Percentiles rank a stretch among this genome's conserved stretches.
phyloP scores from a whole-genome alignment of 1,140 invertebrate species.

The Hyles euphorbiae region DNA sequence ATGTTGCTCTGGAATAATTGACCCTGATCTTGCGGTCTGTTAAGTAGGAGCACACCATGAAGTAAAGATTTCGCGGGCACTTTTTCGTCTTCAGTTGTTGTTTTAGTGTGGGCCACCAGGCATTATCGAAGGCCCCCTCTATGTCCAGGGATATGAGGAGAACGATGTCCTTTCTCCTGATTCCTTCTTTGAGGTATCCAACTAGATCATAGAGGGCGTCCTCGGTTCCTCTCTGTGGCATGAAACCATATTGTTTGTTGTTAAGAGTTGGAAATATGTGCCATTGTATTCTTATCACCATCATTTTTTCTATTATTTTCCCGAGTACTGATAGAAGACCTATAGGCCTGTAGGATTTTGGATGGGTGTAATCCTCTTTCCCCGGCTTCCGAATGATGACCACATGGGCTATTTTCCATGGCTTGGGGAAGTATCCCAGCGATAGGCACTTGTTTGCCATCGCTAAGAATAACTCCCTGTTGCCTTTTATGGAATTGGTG shows the following conservation, averaged over 20 bases:
- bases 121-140: conserved; percentile 17
- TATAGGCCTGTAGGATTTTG: background rate
- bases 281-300: conserved; percentile 11
- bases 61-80: conserved; percentile 16
- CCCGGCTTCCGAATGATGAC: conserved; percentile 15
- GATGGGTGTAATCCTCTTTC: conserved; percentile 12
- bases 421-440: conserved; percentile 15
- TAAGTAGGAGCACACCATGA: conserved; percentile 10
- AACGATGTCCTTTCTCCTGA: conserved; percentile 5
- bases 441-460: conserved; percentile 20
- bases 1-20: conserved; percentile 11
- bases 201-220: conserved; percentile 17
- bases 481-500: conserved; percentile 10
- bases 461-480: conserved; percentile 14
- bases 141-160: conserved; percentile 19
- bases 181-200: conserved; percentile 9
- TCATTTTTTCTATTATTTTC: conserved; percentile 17
- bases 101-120: conserved; percentile 21
- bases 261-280: conserved; percentile 1
- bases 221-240: conserved; percentile 8
- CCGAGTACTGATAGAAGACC: conserved; percentile 6
- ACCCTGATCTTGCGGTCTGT: conserved; percentile 10
- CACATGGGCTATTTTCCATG: conserved; percentile 18
- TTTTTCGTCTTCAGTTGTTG: conserved; percentile 7
- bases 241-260: conserved; percentile 10